These are phyloP conservation scores for Leptosomus discolor DNA, from an alignment of 2,113 vertebrate genomes.

Conservation along the genomic window DNA sequence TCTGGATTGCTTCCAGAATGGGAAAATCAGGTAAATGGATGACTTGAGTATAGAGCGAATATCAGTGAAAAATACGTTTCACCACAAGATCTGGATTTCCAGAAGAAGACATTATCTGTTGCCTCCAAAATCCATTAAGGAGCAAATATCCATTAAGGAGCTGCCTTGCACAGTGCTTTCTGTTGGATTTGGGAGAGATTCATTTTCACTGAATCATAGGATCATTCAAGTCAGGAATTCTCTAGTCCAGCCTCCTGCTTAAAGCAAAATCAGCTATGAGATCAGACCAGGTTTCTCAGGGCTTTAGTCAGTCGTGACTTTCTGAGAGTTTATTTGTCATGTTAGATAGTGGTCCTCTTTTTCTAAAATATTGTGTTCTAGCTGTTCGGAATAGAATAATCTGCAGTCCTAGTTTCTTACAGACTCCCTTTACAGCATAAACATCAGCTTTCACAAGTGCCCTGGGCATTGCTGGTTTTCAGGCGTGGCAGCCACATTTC, in stretches of 20 bases:
- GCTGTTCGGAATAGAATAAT: not conserved
- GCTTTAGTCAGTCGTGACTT: not conserved
- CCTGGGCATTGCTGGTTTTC: not conserved
- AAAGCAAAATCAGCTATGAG: not conserved
- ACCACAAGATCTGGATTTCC: not conserved
- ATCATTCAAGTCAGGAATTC: not conserved
- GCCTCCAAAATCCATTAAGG: too few relatives aligned
- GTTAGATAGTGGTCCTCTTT: not conserved
- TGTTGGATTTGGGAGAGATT: not conserved
- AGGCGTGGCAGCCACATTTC: not conserved
- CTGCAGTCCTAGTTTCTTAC: not conserved
- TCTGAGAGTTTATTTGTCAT: not conserved
- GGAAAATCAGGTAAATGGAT: not conserved
- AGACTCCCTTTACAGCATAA: not conserved
- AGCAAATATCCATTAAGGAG: not conserved
- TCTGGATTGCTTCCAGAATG: not conserved
- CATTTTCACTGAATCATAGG: not conserved
- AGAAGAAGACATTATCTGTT: not conserved
- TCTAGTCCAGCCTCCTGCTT: not conserved
- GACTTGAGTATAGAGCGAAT: not conserved
- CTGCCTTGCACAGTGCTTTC: not conserved
- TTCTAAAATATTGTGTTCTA: not conserved
- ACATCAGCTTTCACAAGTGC: not conserved
- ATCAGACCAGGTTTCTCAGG: not conserved
- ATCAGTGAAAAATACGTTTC: not conserved